A percentile compares a stretch with the other conserved stretches of the same genome.
These are phyloP conservation scores for Gymnoscelis rufifasciata DNA, from an alignment of 2,888 invertebrate species.

Conservation along the genomic window DNA sequence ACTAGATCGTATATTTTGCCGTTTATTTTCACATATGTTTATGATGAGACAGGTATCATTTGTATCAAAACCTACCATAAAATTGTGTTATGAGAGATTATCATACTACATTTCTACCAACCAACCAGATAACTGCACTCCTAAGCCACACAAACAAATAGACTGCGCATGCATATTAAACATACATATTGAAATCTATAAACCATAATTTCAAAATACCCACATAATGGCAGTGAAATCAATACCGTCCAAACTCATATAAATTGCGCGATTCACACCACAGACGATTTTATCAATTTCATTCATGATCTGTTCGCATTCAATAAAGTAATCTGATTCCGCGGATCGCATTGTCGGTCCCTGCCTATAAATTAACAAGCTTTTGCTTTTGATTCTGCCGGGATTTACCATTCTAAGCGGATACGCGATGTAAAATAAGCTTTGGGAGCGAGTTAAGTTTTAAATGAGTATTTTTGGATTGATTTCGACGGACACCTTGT, in stretches of 20 bases:
- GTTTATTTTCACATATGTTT: too few relatives aligned
- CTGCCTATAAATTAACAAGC: slow-evolving; percentile 44
- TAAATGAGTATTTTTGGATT: not conserved
- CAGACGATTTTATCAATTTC: slow-evolving; percentile 70
- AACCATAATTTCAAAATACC: slow-evolving; percentile 13
- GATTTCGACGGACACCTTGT: not conserved
- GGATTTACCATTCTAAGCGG: slow-evolving; percentile 6
- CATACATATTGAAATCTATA: too few relatives aligned
- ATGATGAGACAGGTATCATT: too few relatives aligned
- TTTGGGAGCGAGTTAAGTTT: not conserved
- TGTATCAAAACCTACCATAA: too few relatives aligned
- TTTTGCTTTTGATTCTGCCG: slow-evolving; percentile 34
- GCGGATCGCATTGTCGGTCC: slow-evolving; percentile 55
- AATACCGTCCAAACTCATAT: slow-evolving; percentile 37
- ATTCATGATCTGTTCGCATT: slow-evolving; percentile 60
- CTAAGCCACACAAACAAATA: too few relatives aligned
- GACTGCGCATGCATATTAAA: too few relatives aligned
- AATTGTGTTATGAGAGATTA: too few relatives aligned
- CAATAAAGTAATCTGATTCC: slow-evolving; percentile 69
- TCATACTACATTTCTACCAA: too few relatives aligned
- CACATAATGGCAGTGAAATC: slow-evolving; percentile 16
- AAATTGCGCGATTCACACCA: slow-evolving; percentile 50
- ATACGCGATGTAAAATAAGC: slow-evolving; percentile 3
- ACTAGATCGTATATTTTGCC: too few relatives aligned
- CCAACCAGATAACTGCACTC: too few relatives aligned